Evolutionary conservation across 2,888 invertebrate species (phyloP).

Genomic region (Xylota segnis): DNA sequence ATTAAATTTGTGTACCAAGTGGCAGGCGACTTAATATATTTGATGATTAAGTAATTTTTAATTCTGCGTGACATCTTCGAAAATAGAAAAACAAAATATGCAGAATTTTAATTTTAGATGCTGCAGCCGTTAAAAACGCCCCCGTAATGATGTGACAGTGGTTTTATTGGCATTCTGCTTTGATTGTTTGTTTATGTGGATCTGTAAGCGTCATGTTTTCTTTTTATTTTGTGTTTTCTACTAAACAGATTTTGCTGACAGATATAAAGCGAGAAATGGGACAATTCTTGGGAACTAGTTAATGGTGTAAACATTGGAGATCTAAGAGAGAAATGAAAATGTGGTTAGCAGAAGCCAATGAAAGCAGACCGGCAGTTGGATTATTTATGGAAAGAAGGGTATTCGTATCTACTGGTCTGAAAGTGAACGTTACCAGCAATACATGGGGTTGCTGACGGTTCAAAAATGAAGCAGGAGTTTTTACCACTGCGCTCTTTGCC

Average conservation of each 20-base stretch:
- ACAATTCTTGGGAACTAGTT: too few relatives aligned
- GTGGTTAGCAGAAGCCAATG: too few relatives aligned
- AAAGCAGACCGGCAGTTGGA: too few relatives aligned
- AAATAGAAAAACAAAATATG: not conserved
- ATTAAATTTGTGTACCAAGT: conserved; percentile 2
- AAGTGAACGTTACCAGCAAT: too few relatives aligned
- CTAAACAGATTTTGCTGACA: not conserved
- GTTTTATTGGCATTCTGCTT: not conserved
- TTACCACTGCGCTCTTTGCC: too few relatives aligned
- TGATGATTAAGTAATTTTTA: conserved; percentile 7
- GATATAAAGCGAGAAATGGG: not conserved
- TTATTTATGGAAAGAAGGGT: too few relatives aligned
- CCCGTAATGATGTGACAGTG: conserved; percentile 23
- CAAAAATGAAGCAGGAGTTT: too few relatives aligned
- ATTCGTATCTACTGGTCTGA: too few relatives aligned
- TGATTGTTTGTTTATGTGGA: conserved; percentile 9
- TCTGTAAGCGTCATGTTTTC: conserved; percentile 15
- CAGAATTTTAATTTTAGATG: conserved; percentile 5
- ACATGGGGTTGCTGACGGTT: too few relatives aligned
- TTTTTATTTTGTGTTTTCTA: not conserved
- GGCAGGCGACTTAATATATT: not conserved
- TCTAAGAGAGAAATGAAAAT: too few relatives aligned
- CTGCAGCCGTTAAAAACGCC: conserved; percentile 25
- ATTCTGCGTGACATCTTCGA: conserved; percentile 16
- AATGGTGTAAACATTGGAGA: too few relatives aligned